Conservation (phyloP, 2,888 invertebrate genomes). For the Heterodera filipjevi region DNA sequence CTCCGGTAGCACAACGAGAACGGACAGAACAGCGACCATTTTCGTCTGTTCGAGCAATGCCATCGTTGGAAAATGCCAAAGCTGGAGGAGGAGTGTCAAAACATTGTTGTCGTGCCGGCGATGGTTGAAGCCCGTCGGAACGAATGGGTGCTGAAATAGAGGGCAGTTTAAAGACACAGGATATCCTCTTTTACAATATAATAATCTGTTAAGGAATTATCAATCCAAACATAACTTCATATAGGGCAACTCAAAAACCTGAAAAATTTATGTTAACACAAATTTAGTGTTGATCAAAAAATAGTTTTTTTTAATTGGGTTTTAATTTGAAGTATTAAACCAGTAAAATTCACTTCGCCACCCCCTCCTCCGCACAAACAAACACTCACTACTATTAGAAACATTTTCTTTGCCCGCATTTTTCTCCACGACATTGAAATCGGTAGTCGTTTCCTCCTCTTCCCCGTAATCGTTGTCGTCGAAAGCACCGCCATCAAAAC, state of each 20-base stretch:
- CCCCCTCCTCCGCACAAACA: background rate
- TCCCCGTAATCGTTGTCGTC: background rate
- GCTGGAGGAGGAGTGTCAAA: background rate
- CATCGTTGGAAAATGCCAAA: background rate
- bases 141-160: background rate
- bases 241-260: too few species aligned
- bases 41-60: background rate
- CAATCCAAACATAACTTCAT: too few species aligned
- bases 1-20: background rate
- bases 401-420: background rate
- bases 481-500: background rate
- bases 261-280: too few species aligned
- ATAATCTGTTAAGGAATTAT: too few species aligned
- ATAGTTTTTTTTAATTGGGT: too few species aligned
- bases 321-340: too few species aligned
- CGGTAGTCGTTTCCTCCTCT: background rate
- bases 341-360: too few species aligned
- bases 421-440: background rate
- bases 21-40: background rate
- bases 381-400: background rate
- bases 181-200: too few species aligned
- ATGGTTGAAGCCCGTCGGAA: background rate
- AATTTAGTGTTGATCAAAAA: too few species aligned
- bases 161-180: too few species aligned
- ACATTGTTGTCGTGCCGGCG: background rate